Evolutionary conservation across 2,113 vertebrate genomes (phyloP).

Genomic region (Tinamus guttatus): DNA sequence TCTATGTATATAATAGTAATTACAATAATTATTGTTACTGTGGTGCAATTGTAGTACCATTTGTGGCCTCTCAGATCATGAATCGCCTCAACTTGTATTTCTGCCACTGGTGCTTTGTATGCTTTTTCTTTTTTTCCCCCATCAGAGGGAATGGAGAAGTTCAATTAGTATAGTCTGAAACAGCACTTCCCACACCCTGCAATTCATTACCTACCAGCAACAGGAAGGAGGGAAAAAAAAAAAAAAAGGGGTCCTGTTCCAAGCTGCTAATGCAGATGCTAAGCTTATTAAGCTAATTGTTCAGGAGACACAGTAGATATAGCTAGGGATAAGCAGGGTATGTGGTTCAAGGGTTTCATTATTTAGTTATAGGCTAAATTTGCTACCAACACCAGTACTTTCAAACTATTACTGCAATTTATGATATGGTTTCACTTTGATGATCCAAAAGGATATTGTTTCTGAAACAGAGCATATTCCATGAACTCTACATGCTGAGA

Average conservation of each 20-base stretch:
- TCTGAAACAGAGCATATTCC: not conserved
- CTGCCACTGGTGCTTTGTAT: not conserved
- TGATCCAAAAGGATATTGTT: not conserved
- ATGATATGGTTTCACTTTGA: not conserved
- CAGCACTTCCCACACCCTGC: not conserved
- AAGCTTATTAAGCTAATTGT: not conserved
- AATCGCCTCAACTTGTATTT: not conserved
- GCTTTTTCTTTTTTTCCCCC: fast-evolving
- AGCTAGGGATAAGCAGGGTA: not conserved
- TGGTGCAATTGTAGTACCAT: slow-evolving; percentile 35
- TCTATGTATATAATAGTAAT: slow-evolving; percentile 64
- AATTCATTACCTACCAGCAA: not conserved
- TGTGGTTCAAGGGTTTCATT: not conserved
- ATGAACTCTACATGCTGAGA: not conserved
- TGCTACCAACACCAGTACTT: not conserved
- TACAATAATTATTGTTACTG: slow-evolving; percentile 53
- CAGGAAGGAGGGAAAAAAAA: not conserved
- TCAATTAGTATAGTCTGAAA: not conserved
- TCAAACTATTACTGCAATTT: not conserved
- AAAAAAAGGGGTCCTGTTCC: not conserved
- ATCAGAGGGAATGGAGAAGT: not conserved
- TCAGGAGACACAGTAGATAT: not conserved
- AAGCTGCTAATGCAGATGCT: not conserved
- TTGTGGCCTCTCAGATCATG: slow-evolving; percentile 5
- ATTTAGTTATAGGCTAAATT: not conserved